Percentiles rank a stretch among this genome's conserved stretches.
Conservation (phyloP, 2,113 vertebrate genomes). For the Cephalopterus ornatus region DNA sequence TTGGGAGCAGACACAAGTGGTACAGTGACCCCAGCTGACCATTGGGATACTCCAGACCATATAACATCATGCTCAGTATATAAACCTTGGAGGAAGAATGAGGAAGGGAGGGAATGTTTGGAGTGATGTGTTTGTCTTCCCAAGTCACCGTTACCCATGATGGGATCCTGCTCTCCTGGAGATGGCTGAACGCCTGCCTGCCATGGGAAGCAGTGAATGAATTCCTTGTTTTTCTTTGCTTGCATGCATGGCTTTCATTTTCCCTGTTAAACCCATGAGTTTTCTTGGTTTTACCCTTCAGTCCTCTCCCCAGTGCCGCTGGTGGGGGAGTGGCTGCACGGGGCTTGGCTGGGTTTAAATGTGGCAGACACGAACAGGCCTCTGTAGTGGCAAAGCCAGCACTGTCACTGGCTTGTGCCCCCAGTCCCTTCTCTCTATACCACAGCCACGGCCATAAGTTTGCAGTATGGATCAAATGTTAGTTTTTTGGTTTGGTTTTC, state of each 20-base stretch:
- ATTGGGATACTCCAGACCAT: neutral
- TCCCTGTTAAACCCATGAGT: neutral
- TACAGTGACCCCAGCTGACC: neutral
- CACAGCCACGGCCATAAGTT: no score
- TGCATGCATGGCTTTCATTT: neutral
- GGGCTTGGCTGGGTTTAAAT: neutral
- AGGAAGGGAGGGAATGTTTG: neutral
- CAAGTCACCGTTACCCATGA: no score
- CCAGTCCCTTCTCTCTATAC: neutral
- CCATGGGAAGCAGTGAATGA: neutral
- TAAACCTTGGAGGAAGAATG: neutral
- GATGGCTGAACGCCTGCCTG: neutral
- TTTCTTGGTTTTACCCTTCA: neutral
- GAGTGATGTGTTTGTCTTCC: rapidly evolving
- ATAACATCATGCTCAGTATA: rapidly evolving
- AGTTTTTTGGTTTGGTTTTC: neutral
- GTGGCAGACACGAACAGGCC: neutral
- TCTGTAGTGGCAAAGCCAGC: neutral
- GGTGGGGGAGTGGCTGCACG: neutral
- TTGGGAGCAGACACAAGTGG: neutral
- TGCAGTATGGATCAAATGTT: neutral
- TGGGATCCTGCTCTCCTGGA: neutral
- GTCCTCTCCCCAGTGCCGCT: neutral
- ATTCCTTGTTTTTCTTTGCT: neutral
- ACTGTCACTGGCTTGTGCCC: neutral